Evolutionary conservation across 92 coral and sea anemone species (phyloP).

Genomic region (Phenganax stokvisi): DNA sequence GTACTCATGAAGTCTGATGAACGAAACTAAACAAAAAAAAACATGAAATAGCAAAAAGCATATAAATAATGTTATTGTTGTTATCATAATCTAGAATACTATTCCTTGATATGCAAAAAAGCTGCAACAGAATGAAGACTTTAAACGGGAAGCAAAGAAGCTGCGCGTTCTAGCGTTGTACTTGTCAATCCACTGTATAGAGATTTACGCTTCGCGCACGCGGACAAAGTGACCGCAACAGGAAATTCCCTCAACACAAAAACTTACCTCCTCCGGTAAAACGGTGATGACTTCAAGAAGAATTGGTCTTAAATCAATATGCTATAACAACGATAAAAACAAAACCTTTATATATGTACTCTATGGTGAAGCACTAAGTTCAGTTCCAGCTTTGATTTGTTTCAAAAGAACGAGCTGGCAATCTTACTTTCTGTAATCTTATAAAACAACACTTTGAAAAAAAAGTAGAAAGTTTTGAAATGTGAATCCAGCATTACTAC

Average conservation of each 20-base stretch:
- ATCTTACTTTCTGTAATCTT: not conserved
- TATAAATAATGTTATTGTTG: not conserved
- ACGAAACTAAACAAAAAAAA: constrained; percentile 52
- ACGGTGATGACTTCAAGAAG: constrained; percentile 85
- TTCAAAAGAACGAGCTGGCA: not conserved
- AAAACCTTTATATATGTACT: not conserved
- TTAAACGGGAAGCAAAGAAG: too few relatives aligned
- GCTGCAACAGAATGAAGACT: too few relatives aligned
- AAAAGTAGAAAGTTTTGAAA: not conserved
- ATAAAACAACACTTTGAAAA: not conserved
- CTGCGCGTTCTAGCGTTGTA: too few relatives aligned
- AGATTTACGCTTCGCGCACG: too few relatives aligned
- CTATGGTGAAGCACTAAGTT: not conserved
- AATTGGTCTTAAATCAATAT: constrained; percentile 47
- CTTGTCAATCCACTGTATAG: too few relatives aligned
- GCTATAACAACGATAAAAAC: constrained; percentile 32
- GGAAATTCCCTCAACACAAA: not conserved
- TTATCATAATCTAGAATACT: not conserved
- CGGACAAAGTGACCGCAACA: too few relatives aligned
- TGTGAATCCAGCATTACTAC: not conserved
- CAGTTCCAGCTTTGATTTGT: not conserved
- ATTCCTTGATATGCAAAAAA: too few relatives aligned
- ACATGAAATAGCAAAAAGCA: not conserved
- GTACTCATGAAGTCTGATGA: constrained; percentile 67
- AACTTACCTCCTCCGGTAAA: constrained; percentile 93